Conservation (phyloP, 2,888 invertebrate genomes). For the Melieria picta region DNA sequence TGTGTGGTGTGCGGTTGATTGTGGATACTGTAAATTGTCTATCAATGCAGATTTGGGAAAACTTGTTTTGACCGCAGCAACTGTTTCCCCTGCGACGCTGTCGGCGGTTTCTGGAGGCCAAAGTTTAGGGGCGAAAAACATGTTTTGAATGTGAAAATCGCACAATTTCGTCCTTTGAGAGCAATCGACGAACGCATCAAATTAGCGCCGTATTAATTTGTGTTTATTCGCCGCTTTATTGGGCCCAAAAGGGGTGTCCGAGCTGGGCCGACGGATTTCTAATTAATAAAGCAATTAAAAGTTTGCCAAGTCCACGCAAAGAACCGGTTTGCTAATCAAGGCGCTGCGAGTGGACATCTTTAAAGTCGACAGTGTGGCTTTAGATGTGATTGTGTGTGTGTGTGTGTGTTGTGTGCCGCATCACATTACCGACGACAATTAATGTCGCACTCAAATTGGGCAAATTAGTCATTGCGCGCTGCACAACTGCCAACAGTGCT, state of each 20-base stretch:
- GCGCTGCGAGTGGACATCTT: neutral
- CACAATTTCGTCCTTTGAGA: conserved; percentile 20
- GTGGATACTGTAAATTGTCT: conserved; percentile 54
- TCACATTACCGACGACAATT: conserved; percentile 15
- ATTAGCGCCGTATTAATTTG: conserved; percentile 28
- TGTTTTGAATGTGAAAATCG: conserved; percentile 32
- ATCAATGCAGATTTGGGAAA: conserved; percentile 47
- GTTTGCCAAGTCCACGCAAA: conserved; percentile 2
- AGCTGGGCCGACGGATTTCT: neutral
- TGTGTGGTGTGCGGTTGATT: conserved; percentile 38
- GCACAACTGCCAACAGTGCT: neutral
- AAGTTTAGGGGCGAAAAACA: conserved; percentile 27
- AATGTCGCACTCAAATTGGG: conserved; percentile 26
- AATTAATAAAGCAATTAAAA: conserved; percentile 34
- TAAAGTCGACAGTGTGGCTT: neutral
- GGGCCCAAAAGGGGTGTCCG: neutral
- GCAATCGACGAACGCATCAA: conserved; percentile 15
- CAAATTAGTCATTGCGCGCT: conserved; percentile 9
- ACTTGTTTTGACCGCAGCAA: conserved; percentile 7
- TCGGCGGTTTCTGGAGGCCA: neutral
- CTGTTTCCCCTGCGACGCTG: neutral
- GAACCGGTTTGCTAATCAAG: conserved; percentile 18
- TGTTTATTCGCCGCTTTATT: conserved; percentile 2
- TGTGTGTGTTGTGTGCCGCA: too few relatives aligned
- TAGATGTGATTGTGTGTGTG: too few relatives aligned